Conservation (phyloP, 2,797 vertebrate genomes). For the Pangasius macronema region DNA sequence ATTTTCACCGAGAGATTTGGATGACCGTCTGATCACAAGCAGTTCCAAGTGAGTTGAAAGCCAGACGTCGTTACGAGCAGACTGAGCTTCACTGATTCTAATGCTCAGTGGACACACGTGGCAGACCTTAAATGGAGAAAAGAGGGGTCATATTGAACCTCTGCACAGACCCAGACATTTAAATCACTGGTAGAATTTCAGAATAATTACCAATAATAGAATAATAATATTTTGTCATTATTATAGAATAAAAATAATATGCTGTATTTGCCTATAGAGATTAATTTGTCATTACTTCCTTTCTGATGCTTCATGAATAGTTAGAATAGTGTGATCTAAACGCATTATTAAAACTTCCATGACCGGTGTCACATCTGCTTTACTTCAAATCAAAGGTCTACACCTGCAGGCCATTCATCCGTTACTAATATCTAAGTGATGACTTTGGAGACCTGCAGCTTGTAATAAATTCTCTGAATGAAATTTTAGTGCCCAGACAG, state of each 20-base stretch:
- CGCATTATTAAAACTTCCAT: conserved; percentile 25
- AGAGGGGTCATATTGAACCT: background rate
- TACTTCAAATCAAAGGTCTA: conserved; percentile 10
- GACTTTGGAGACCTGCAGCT: conserved; percentile 31
- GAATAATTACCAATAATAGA: background rate
- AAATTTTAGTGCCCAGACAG: conserved; percentile 49
- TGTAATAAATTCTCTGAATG: conserved; percentile 47
- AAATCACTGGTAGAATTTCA: conserved; percentile 4
- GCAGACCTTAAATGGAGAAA: conserved; percentile 5
- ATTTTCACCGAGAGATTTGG: conserved; percentile 48
- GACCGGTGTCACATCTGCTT: conserved; percentile 26
- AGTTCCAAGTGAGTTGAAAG: conserved; percentile 61
- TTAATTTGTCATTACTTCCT: conserved; percentile 15
- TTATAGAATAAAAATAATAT: conserved; percentile 16
- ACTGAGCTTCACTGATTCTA: conserved; percentile 19
- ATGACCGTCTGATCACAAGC: conserved; percentile 60
- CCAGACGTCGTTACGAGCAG: conserved; percentile 48
- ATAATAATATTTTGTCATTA: background rate
- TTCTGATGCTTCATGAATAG: background rate
- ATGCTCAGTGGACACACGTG: conserved; percentile 35
- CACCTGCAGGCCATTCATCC: conserved; percentile 42
- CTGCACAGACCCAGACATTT: background rate
- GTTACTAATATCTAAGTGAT: conserved; percentile 44
- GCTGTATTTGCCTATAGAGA: conserved; percentile 16
- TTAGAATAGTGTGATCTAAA: background rate